These are phyloP conservation scores for Beroe forskalii DNA, from an alignment of 37 sponge, comb jelly and placozoan genomes.

Conservation along the genomic window DNA sequence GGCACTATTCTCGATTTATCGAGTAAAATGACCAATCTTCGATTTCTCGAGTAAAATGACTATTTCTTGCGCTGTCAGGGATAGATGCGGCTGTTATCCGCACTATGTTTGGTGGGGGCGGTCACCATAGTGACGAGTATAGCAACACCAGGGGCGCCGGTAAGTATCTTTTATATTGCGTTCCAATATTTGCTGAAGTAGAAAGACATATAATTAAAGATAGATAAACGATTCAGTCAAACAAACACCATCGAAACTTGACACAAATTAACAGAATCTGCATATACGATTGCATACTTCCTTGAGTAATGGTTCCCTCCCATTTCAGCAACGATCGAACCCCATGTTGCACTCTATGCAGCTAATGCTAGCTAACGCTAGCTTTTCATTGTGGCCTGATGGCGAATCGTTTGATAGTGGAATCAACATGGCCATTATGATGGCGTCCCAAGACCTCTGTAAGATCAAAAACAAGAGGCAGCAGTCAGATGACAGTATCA, in stretches of 20 bases:
- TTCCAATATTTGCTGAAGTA: too few relatives aligned
- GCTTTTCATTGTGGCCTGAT: background rate
- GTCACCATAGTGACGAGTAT: background rate
- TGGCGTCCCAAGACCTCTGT: background rate
- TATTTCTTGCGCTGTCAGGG: too few relatives aligned
- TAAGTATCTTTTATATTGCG: too few relatives aligned
- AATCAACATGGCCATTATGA: background rate
- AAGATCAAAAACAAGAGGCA: background rate
- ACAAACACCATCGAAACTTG: too few relatives aligned
- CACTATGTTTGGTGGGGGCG: background rate
- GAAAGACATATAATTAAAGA: too few relatives aligned
- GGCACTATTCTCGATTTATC: too few relatives aligned
- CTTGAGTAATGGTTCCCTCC: too few relatives aligned
- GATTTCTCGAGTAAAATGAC: too few relatives aligned
- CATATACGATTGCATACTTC: too few relatives aligned
- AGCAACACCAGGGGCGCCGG: background rate
- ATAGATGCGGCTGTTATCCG: background rate
- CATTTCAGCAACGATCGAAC: background rate
- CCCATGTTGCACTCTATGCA: background rate
- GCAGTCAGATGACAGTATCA: constrained; percentile 7
- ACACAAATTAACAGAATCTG: too few relatives aligned
- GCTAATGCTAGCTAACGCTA: background rate
- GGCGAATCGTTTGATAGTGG: background rate
- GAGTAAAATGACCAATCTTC: too few relatives aligned
- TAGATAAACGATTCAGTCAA: too few relatives aligned